These are phyloP conservation scores for Pararge aegeria DNA, from an alignment of 1,140 invertebrate species.

Conservation along the genomic window DNA sequence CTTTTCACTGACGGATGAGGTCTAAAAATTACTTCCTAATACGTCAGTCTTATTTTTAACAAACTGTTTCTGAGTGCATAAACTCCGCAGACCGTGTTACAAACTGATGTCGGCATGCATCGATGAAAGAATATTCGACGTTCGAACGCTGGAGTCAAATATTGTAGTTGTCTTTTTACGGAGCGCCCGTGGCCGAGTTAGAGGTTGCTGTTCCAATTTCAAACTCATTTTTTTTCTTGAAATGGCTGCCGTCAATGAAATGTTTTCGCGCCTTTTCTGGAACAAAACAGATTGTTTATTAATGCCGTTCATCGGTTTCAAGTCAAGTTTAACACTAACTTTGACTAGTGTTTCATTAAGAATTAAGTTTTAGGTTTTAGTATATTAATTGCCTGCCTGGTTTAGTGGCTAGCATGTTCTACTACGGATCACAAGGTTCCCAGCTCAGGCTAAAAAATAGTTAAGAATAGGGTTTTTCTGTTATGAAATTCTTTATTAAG, in stretches of 20 bases:
- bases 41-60: background rate
- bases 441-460: no score
- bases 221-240: constrained; percentile 53
- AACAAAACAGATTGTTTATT: constrained; percentile 29
- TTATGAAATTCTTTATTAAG: no score
- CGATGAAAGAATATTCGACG: constrained; percentile 39
- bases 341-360: no score
- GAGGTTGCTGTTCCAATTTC: constrained; percentile 72
- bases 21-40: background rate
- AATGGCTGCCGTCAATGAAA: constrained; percentile 47
- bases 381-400: no score
- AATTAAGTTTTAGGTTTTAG: no score
- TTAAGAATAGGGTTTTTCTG: no score
- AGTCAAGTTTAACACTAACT: no score
- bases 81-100: background rate
- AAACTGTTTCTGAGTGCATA: background rate
- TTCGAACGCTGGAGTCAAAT: constrained; percentile 32
- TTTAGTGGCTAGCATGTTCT: no score
- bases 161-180: constrained; percentile 59
- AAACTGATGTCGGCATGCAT: constrained; percentile 24
- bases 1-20: background rate
- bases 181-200: constrained; percentile 71
- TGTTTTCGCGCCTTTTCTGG: constrained; percentile 40
- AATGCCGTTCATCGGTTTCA: constrained; percentile 6
- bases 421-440: no score